Evolutionary conservation across 2,113 vertebrate genomes (phyloP).

Genomic region (Python bivittatus): DNA sequence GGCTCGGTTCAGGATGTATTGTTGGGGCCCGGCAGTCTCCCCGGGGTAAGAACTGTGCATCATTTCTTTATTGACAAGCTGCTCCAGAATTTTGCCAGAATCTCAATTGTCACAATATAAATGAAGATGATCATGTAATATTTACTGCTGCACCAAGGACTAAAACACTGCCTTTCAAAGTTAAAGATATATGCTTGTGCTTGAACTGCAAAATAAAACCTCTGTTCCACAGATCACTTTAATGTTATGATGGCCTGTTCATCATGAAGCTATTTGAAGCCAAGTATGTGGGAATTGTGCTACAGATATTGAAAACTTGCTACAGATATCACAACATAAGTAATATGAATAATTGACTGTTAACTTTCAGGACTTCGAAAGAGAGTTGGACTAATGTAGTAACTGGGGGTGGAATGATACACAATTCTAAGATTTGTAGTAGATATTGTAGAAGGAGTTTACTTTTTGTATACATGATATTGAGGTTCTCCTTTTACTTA

Average conservation of each 20-base stretch:
- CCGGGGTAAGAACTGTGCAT: neutral
- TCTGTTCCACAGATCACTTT: neutral
- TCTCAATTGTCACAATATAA: slow-evolving; percentile 33
- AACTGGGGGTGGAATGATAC: neutral
- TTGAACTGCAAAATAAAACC: neutral
- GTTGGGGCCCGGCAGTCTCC: slow-evolving; percentile 8
- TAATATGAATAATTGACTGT: neutral
- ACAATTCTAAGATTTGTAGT: neutral
- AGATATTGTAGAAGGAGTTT: neutral
- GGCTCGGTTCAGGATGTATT: slow-evolving; percentile 11
- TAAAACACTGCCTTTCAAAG: neutral
- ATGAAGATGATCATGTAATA: slow-evolving; percentile 21
- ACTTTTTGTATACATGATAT: neutral
- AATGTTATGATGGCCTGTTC: neutral
- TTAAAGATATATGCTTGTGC: neutral
- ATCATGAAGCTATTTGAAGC: neutral
- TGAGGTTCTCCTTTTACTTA: neutral
- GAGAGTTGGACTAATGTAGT: neutral
- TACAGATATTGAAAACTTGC: neutral
- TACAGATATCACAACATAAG: neutral
- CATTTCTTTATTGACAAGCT: neutral
- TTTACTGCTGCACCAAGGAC: neutral
- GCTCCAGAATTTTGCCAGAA: slow-evolving; percentile 7
- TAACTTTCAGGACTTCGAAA: neutral
- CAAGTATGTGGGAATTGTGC: neutral